These are phyloP conservation scores for Scarus forsteni DNA, from an alignment of 2,797 vertebrate species.

Conservation along the genomic window DNA sequence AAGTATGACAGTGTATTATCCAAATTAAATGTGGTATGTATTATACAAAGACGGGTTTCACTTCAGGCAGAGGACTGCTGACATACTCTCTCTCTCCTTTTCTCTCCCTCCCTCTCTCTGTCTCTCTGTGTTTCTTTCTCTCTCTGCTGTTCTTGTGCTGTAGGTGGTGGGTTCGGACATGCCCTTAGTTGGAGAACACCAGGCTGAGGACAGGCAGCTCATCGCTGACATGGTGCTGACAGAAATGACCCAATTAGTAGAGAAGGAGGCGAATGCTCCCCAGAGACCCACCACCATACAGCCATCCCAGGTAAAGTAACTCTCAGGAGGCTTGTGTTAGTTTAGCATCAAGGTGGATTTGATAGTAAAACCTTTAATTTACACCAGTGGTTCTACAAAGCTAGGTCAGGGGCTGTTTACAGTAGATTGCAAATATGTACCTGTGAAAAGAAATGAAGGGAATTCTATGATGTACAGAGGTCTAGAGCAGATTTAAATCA, in stretches of 20 bases:
- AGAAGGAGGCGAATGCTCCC: slow-evolving; percentile 89
- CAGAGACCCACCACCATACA: slow-evolving; percentile 93
- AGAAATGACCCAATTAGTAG: slow-evolving; percentile 90
- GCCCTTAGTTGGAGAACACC: slow-evolving; percentile 95
- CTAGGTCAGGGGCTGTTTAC: too few species aligned
- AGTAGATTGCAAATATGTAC: too few species aligned
- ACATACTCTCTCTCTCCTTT: not conserved
- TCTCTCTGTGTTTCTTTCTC: not conserved
- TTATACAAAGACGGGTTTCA: not conserved
- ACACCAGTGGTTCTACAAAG: too few species aligned
- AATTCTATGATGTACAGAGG: too few species aligned
- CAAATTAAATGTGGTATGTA: not conserved
- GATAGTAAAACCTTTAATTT: not conserved
- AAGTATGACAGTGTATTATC: not conserved
- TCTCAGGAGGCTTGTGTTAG: not conserved
- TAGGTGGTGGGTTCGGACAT: slow-evolving; percentile 96
- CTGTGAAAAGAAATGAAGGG: too few species aligned
- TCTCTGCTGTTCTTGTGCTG: slow-evolving; percentile 1
- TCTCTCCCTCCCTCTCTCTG: too few species aligned
- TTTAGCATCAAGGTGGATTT: not conserved
- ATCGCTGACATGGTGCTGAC: slow-evolving; percentile 91
- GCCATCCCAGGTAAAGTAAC: slow-evolving; percentile 89
- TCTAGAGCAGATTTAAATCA: too few species aligned
- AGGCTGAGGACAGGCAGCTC: slow-evolving; percentile 93
- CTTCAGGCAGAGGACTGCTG: not conserved